phyloP scores from a whole-genome alignment of 2,797 vertebrate genomes.

The Lepilemur ruficaudatus region DNA sequence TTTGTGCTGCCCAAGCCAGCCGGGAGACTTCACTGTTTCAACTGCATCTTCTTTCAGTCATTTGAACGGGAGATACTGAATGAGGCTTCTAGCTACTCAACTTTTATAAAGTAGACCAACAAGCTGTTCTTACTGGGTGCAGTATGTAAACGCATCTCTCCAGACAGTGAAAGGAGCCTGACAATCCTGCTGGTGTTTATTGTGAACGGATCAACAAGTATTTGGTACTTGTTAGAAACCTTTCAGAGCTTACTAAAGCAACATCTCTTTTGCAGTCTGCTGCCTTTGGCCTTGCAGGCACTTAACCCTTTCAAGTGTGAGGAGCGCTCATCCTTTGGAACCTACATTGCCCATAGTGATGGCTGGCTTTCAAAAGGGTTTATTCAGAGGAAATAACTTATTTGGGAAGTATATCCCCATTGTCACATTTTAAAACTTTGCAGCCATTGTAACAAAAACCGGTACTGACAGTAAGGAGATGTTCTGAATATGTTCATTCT shows the following conservation, averaged over 20 bases:
- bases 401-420: slow-evolving; percentile 18
- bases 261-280: slow-evolving; percentile 74
- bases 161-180: slow-evolving; percentile 61
- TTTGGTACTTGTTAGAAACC: slow-evolving; percentile 74
- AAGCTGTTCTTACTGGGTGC: slow-evolving; percentile 41
- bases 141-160: slow-evolving; percentile 62
- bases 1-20: slow-evolving; percentile 32
- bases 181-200: slow-evolving; percentile 65
- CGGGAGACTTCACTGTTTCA: slow-evolving; percentile 59
- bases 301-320: slow-evolving; percentile 76
- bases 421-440: neutral
- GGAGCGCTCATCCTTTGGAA: neutral
- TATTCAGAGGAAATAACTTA: slow-evolving; percentile 20
- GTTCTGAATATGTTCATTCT: slow-evolving; percentile 18
- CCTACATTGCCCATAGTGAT: neutral
- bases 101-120: slow-evolving; percentile 66
- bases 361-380: slow-evolving; percentile 22
- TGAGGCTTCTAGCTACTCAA: slow-evolving; percentile 63
- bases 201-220: slow-evolving; percentile 78
- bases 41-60: slow-evolving; percentile 37
- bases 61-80: slow-evolving; percentile 50
- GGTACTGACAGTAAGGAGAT: neutral
- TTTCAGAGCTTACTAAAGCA: slow-evolving; percentile 61
- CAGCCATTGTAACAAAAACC: neutral
- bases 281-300: neutral